These are phyloP conservation scores for Hormiphora californensis DNA, from an alignment of 37 sponge, comb jelly and placozoan species.

Conservation along the genomic window DNA sequence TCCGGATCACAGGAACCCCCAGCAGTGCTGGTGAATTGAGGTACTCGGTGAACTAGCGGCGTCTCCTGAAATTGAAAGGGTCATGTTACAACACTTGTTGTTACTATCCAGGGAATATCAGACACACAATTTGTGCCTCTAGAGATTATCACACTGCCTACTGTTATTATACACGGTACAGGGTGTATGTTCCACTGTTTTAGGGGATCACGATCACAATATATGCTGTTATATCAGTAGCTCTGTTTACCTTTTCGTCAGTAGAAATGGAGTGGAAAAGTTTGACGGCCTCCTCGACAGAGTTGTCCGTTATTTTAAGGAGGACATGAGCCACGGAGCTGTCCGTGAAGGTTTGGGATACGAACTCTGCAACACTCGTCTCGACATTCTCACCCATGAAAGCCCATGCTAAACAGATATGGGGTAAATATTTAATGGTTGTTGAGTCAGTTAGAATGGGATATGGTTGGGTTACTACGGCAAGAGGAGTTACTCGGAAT, in stretches of 20 bases:
- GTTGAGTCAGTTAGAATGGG: too few species aligned
- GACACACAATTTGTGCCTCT: slow-evolving; percentile 7
- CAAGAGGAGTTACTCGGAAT: too few species aligned
- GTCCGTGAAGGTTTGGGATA: neutral
- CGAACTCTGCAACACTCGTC: slow-evolving; percentile 27
- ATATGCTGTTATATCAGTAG: too few species aligned
- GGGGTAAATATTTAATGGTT: too few species aligned
- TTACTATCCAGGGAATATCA: too few species aligned
- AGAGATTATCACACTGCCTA: neutral
- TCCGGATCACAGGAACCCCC: slow-evolving; percentile 9
- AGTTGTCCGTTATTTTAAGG: neutral
- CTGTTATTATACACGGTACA: neutral
- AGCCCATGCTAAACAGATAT: too few species aligned
- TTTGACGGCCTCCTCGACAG: slow-evolving; percentile 12
- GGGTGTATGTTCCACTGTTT: neutral
- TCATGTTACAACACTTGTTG: too few species aligned
- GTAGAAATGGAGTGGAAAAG: slow-evolving; percentile 16
- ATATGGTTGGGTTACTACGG: too few species aligned
- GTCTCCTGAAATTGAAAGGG: too few species aligned
- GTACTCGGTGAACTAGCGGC: neutral
- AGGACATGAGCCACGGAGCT: slow-evolving; percentile 27
- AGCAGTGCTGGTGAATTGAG: slow-evolving; percentile 8
- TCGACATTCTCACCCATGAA: slow-evolving; percentile 40
- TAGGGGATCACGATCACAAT: too few species aligned
- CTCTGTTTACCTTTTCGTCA: slow-evolving; percentile 2